phyloP scores from a whole-genome alignment of 2,113 vertebrate species.

The Tupaia chinensis region DNA sequence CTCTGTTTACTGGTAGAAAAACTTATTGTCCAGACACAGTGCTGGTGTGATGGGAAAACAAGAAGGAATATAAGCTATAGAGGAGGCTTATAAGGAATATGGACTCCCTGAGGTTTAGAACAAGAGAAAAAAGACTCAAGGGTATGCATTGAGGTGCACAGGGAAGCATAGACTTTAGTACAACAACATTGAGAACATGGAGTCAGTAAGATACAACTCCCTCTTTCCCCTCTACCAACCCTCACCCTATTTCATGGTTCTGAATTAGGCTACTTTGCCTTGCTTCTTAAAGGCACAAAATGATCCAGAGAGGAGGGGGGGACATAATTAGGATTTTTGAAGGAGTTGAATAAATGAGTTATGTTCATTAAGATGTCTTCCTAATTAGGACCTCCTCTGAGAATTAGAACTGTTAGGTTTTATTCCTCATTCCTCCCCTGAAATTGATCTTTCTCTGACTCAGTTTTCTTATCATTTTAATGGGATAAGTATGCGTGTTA shows the following conservation, averaged over 20 bases:
- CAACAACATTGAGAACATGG: not conserved
- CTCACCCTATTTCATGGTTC: not conserved
- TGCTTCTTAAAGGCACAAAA: slow-evolving; percentile 4
- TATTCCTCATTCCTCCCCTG: slow-evolving; percentile 3
- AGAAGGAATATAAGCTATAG: not conserved
- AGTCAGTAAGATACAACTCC: not conserved
- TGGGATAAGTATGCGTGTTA: slow-evolving; percentile 21
- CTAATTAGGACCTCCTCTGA: not conserved
- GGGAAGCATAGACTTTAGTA: not conserved
- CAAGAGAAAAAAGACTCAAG: not conserved
- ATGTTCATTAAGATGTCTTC: not conserved
- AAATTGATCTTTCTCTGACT: slow-evolving; percentile 23
- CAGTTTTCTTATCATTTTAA: slow-evolving; percentile 56
- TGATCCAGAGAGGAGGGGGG: not conserved
- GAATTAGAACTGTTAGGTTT: slow-evolving; percentile 12
- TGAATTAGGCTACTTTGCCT: not conserved
- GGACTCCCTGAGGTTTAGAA: not conserved
- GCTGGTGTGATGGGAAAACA: not conserved
- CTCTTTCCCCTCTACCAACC: not conserved
- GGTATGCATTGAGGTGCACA: rapidly evolving
- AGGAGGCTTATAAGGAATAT: not conserved
- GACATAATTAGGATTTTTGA: not conserved
- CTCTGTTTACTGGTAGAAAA: not conserved
- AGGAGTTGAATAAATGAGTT: slow-evolving; percentile 23
- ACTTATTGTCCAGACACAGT: not conserved